Evolutionary conservation across 2,888 invertebrate species (phyloP).

Genomic region (Hybos culiciformis): DNA sequence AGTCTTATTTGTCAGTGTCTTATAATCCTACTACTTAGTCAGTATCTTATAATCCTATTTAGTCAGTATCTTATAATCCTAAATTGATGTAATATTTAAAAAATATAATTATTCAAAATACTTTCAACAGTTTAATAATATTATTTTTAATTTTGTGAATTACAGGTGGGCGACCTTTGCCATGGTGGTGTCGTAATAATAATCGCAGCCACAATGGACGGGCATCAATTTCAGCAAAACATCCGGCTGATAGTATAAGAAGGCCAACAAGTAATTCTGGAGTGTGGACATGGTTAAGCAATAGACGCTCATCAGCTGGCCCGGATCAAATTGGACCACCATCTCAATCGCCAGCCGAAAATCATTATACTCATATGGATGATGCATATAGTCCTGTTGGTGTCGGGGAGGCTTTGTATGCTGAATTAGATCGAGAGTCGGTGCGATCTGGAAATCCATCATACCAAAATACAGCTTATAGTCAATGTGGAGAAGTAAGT

Average conservation of each 20-base stretch:
- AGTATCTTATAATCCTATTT: too few relatives aligned
- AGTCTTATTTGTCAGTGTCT: too few relatives aligned
- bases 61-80: too few relatives aligned
- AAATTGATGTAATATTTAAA: too few relatives aligned
- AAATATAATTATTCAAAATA: too few relatives aligned
- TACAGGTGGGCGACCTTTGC: conserved; percentile 32
- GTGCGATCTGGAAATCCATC: conserved; percentile 42
- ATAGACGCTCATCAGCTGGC: conserved; percentile 31
- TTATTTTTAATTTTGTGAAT: neutral
- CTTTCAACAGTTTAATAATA: too few relatives aligned
- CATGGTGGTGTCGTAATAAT: conserved; percentile 37
- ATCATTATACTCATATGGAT: conserved; percentile 60
- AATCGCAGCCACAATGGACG: conserved; percentile 30
- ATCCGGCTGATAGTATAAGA: conserved; percentile 36
- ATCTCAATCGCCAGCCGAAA: conserved; percentile 44
- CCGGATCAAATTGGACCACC: conserved; percentile 40
- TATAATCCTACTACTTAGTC: too few relatives aligned
- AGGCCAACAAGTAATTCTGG: conserved; percentile 35
- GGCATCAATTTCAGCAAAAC: conserved; percentile 32
- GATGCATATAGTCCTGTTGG: conserved; percentile 44
- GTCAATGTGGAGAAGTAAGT: conserved; percentile 37
- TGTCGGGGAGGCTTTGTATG: conserved; percentile 51
- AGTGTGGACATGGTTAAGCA: conserved; percentile 35
- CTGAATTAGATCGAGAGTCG: conserved; percentile 51
- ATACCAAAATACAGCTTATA: conserved; percentile 58